A percentile compares a stretch with the other conserved stretches of the same genome.
Conservation (phyloP, 2,888 invertebrate species). For the Augochlorella aurata region DNA sequence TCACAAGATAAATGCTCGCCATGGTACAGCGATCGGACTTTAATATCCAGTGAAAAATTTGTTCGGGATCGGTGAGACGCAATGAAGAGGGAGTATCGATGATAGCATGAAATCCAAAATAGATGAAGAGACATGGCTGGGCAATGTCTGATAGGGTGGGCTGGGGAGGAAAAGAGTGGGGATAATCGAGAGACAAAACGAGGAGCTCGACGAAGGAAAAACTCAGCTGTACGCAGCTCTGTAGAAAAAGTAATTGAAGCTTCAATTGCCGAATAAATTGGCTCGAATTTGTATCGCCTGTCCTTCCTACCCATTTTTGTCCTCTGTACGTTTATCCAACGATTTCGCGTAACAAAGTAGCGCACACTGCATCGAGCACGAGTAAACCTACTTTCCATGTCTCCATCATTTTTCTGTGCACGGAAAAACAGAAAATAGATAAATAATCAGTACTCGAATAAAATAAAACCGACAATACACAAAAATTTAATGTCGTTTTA, state of each 20-base stretch:
- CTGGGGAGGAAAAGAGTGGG: neutral
- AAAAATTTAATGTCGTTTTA: too few species aligned
- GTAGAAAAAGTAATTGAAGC: slow-evolving; percentile 69
- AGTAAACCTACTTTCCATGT: too few species aligned
- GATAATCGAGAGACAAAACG: neutral
- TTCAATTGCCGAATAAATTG: slow-evolving; percentile 72
- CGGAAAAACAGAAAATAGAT: too few species aligned
- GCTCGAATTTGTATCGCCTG: slow-evolving; percentile 66
- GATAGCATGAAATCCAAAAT: slow-evolving; percentile 9
- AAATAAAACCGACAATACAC: too few species aligned
- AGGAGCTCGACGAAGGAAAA: slow-evolving; percentile 42
- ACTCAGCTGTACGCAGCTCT: slow-evolving; percentile 48
- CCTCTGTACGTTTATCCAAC: neutral
- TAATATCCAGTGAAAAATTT: slow-evolving; percentile 6
- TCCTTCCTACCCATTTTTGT: slow-evolving; percentile 19
- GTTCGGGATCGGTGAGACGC: neutral
- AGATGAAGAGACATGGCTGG: slow-evolving; percentile 1
- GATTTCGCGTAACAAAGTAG: too few species aligned
- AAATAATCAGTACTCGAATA: too few species aligned
- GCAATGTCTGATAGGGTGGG: neutral
- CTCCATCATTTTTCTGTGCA: too few species aligned
- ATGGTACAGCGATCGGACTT: neutral
- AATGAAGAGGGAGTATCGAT: neutral
- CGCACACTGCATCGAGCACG: neutral
- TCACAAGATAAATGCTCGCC: neutral